Evolutionary conservation across 2,113 vertebrate species (phyloP), one percentile per base, ranked within the genome.

Genomic region (Sorex fumeus): DNA sequence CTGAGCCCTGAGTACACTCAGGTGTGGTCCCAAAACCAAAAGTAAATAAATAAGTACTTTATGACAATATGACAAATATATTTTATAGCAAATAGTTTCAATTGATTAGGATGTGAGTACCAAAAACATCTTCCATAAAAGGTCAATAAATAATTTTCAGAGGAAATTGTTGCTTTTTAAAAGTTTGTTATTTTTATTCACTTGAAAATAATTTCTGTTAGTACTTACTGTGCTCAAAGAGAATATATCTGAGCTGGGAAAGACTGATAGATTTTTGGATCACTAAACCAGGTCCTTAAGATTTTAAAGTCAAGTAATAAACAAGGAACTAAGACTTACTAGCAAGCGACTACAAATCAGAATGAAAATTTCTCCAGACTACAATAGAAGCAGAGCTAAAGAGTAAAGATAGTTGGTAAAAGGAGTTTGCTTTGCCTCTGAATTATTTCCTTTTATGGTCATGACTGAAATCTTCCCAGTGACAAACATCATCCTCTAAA

Each of bases 241-340:
- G 45, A 88, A 82, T 69, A 72, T 64, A 30, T 36, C 47, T 66
- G 50, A 77, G 11, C 1, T 12, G 36, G 30, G 21, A 71, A 9
- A 30, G n/a, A 70, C 6, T 50, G 47, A 32, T 21, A 69, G 5
- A 64, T 40, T 4, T 70, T 36, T 64, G 21, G 11, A 45, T 32
- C 89, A 30, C 43, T 66, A 21, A 91, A 76, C 69, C 34, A 32
- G 23, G 87, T 93, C 77, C 45, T 91, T 75, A 80, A 88, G 50
- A 77, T 78, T 81, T 86, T 81, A 71, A 90, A 64, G 47, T 71
- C 84, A 23, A 45, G 7, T 43, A 53, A 32, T 79, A 85, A 95
- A 77, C 0, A 30, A 90, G 53, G 16, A 91, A 15, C 25, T 57
- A 84, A 79, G 47, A 76, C 30, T 75, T 43, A 25, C 28, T 50